Evolutionary conservation across 2,797 vertebrate genomes (phyloP).

Genomic region (Geotria australis): DNA sequence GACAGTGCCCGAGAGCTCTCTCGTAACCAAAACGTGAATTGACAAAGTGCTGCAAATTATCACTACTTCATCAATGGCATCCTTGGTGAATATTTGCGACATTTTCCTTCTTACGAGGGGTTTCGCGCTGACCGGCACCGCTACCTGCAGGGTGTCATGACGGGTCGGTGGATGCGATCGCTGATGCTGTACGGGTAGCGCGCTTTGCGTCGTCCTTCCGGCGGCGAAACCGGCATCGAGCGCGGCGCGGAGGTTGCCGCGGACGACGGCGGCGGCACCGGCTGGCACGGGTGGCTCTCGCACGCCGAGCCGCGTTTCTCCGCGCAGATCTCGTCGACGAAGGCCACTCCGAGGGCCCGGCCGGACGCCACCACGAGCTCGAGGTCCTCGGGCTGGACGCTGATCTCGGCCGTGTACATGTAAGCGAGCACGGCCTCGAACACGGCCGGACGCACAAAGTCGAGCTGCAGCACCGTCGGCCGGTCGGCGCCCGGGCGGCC

Average conservation of each 20-base stretch:
- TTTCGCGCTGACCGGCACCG: no score
- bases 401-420: slow-evolving; percentile 76
- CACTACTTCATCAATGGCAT: no score
- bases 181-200: slow-evolving; percentile 45
- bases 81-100: no score
- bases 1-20: no score
- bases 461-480: slow-evolving; percentile 72
- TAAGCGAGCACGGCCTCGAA: slow-evolving; percentile 85
- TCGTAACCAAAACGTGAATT: no score
- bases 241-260: neutral
- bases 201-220: slow-evolving; percentile 21
- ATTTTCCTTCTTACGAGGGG: no score
- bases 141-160: neutral
- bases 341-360: slow-evolving; percentile 67
- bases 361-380: slow-evolving; percentile 89
- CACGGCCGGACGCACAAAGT: slow-evolving; percentile 77
- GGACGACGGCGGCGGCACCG: neutral
- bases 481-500: slow-evolving; percentile 75
- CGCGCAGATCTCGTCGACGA: slow-evolving; percentile 70
- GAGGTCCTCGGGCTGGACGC: slow-evolving; percentile 72
- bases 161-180: slow-evolving; percentile 62
- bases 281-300: neutral
- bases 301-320: slow-evolving; percentile 28
- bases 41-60: no score
- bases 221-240: neutral